phyloP scores from a whole-genome alignment of 23 tunicate species.

The Botrylloides violaceus region DNA sequence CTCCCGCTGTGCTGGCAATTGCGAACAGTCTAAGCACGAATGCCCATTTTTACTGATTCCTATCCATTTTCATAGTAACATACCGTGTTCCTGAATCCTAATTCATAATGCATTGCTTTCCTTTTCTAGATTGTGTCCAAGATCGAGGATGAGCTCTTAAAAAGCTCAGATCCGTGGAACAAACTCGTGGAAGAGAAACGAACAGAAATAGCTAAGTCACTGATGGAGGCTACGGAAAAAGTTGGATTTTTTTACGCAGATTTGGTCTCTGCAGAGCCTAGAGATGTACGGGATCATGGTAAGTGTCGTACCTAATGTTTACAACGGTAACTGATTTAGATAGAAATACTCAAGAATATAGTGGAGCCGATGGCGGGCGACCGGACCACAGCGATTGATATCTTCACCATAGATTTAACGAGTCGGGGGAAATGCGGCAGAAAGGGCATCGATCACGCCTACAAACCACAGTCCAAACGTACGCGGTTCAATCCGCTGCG shows the following conservation, averaged over 20 bases:
- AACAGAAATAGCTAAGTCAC: slow-evolving; percentile 10
- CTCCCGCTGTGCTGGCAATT: too few relatives aligned
- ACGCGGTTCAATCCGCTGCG: too few relatives aligned
- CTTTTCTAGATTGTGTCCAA: neutral
- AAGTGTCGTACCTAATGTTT: too few relatives aligned
- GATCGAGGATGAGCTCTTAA: neutral
- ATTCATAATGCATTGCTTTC: neutral
- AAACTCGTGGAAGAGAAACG: slow-evolving; percentile 15
- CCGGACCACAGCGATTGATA: too few relatives aligned
- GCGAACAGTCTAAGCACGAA: too few relatives aligned
- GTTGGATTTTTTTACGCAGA: slow-evolving; percentile 42
- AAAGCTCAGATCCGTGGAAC: slow-evolving; percentile 19
- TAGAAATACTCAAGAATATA: too few relatives aligned
- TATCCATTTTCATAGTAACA: neutral
- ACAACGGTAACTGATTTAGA: too few relatives aligned
- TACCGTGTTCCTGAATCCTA: neutral
- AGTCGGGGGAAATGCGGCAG: too few relatives aligned
- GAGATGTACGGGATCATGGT: slow-evolving; percentile 15
- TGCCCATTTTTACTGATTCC: neutral
- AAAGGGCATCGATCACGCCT: too few relatives aligned
- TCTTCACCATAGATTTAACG: too few relatives aligned
- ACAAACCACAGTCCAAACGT: too few relatives aligned
- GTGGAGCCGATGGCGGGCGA: too few relatives aligned
- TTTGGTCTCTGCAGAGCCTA: neutral
- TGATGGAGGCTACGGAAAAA: slow-evolving; percentile 44